phyloP scores from a whole-genome alignment of 2,113 vertebrate genomes.

The Pimephales promelas region DNA sequence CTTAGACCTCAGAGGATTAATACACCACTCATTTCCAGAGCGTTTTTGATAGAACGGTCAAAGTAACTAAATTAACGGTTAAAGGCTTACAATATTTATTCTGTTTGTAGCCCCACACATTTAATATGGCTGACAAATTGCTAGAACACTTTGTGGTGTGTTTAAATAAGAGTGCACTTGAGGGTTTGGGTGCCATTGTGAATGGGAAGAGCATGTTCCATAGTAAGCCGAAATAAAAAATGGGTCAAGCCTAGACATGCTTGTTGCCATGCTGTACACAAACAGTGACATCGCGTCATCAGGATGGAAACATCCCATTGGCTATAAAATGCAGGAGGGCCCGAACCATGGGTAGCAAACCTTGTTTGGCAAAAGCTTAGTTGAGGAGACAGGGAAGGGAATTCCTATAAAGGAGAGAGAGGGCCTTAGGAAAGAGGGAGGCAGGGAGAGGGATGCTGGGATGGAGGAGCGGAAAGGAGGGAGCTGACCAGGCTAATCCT shows the following conservation, averaged over 20 bases:
- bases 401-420: constrained; percentile 32
- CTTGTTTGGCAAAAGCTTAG: constrained; percentile 14
- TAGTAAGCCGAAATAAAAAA: constrained; percentile 50
- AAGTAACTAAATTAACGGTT: no score
- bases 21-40: neutral
- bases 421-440: constrained; percentile 23
- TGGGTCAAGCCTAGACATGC: constrained; percentile 52
- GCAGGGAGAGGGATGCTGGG: neutral
- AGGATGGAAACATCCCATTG: constrained; percentile 33
- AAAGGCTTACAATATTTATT: neutral
- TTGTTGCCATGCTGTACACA: constrained; percentile 49
- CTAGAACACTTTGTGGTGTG: constrained; percentile 31
- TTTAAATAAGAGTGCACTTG: constrained; percentile 38
- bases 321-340: constrained; percentile 11
- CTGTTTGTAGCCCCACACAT: constrained; percentile 5
- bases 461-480: constrained; percentile 10
- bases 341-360: neutral
- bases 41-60: neutral
- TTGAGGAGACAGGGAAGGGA: neutral
- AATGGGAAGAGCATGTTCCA: constrained; percentile 45
- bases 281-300: constrained; percentile 36
- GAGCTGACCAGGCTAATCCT: constrained; percentile 44
- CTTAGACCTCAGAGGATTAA: no score
- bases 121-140: constrained; percentile 6
- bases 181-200: constrained; percentile 46